Conservation (phyloP, 2,113 vertebrate genomes). For the Antechinus flavipes region DNA sequence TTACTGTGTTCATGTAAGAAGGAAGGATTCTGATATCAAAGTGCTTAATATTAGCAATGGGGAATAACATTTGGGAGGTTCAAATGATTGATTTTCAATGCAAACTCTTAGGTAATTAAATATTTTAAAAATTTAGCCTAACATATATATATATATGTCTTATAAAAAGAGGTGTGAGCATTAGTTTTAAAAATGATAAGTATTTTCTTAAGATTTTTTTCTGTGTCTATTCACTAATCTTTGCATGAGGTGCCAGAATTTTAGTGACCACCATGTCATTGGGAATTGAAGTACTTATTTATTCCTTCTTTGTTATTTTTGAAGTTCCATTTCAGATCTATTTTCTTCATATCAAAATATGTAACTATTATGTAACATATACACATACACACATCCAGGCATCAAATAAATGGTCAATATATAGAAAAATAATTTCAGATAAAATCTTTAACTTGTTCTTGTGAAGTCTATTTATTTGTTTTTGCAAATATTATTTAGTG, state of each 20-base stretch:
- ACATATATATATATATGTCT: neutral
- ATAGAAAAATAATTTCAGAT: neutral
- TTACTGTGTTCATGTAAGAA: constrained; percentile 26
- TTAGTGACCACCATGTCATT: neutral
- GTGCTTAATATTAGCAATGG: neutral
- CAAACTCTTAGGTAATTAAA: neutral
- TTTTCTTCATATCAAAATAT: neutral
- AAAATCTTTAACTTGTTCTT: neutral
- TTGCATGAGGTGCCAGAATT: constrained; percentile 27
- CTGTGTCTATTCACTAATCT: neutral
- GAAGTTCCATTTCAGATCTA: neutral
- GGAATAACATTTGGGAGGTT: neutral
- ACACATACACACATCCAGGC: neutral
- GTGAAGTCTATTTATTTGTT: neutral
- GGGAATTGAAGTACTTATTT: neutral
- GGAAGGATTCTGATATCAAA: neutral
- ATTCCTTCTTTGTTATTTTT: neutral
- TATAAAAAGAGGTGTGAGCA: neutral
- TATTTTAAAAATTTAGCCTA: neutral
- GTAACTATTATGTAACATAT: neutral
- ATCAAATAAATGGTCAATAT: neutral
- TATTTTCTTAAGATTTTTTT: constrained; percentile 1
- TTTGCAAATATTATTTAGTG: neutral
- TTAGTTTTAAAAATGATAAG: neutral
- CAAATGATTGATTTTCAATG: constrained; percentile 26